These are phyloP conservation scores for Sebastes nivosus DNA, from an alignment of 2,797 vertebrate genomes.

Conservation along the genomic window DNA sequence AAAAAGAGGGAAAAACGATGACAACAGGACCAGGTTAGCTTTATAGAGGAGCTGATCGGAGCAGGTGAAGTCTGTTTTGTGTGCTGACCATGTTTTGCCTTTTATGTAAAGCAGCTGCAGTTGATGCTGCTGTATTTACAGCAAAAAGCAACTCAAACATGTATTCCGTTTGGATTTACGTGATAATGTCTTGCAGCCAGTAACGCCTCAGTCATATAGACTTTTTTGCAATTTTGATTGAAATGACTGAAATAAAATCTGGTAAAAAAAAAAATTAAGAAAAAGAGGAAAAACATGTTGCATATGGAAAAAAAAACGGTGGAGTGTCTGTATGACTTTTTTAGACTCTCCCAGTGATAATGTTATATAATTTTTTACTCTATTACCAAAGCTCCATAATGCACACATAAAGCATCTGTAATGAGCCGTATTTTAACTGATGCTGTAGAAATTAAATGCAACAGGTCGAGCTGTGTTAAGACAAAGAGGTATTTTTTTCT, in stretches of 20 bases:
- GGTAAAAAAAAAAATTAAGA: no score
- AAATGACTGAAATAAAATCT: neutral
- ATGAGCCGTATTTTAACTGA: neutral
- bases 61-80: conserved; percentile 77
- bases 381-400: neutral
- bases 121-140: neutral
- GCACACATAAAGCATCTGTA: neutral
- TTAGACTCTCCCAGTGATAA: no score
- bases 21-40: conserved; percentile 73
- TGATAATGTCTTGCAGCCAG: neutral
- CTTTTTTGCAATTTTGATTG: neutral
- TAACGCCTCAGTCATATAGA: neutral
- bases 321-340: neutral
- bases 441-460: neutral
- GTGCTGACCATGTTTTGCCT: neutral
- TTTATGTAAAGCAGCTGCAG: neutral
- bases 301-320: neutral
- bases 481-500: neutral
- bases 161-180: neutral
- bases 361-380: neutral
- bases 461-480: neutral
- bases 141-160: neutral
- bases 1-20: conserved; percentile 59
- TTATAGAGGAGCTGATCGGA: conserved; percentile 63
- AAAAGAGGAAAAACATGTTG: neutral